These are phyloP conservation scores for Athene noctua DNA, from an alignment of 2,113 vertebrate genomes.

Conservation along the genomic window DNA sequence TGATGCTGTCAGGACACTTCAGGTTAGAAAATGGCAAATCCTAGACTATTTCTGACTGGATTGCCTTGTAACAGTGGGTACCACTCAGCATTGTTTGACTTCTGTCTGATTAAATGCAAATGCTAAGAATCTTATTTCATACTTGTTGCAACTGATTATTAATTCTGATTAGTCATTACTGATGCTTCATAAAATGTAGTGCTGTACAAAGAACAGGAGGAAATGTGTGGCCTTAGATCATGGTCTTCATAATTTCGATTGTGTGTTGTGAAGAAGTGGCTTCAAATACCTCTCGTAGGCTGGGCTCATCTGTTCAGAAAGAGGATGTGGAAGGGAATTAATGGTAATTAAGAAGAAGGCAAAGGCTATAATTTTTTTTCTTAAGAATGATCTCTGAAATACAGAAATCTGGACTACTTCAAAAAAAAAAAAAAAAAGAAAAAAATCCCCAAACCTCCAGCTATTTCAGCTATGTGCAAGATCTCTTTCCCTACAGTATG, in stretches of 20 bases:
- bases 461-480: neutral
- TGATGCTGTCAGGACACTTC: neutral
- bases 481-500: neutral
- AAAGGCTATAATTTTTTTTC: neutral
- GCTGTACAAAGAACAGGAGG: neutral
- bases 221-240: neutral
- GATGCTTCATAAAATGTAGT: neutral
- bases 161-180: constrained; percentile 46
- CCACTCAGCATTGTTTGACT: neutral
- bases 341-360: neutral
- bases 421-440: neutral
- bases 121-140: neutral
- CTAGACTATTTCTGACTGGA: neutral
- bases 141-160: constrained; percentile 17
- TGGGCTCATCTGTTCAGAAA: constrained; percentile 67
- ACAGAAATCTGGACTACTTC: neutral
- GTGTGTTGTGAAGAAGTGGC: constrained; percentile 70
- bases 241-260: constrained; percentile 67
- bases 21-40: neutral
- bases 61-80: neutral
- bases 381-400: neutral
- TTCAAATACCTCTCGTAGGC: constrained; percentile 76
- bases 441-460: neutral
- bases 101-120: constrained; percentile 17
- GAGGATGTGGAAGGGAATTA: constrained; percentile 19